phyloP scores from a whole-genome alignment of 2,888 invertebrate genomes.

The Dryadula phaetusa region DNA sequence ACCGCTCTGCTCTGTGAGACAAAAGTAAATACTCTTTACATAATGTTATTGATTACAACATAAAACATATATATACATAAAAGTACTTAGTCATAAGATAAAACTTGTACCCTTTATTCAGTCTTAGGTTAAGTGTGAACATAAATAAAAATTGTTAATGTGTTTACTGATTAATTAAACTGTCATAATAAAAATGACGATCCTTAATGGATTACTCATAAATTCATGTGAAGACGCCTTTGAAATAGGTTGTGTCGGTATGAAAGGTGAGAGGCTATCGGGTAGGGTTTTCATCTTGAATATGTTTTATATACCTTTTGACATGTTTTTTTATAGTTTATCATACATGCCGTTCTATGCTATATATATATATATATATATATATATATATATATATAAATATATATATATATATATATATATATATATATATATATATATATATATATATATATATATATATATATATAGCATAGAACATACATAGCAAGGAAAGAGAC shows the following conservation, averaged over 20 bases:
- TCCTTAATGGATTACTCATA: conserved; percentile 36
- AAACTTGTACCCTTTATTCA: not conserved
- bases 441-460: too few relatives aligned
- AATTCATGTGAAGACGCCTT: conserved; percentile 4
- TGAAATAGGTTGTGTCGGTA: not conserved
- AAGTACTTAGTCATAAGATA: not conserved
- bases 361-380: not conserved
- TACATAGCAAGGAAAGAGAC: too few relatives aligned
- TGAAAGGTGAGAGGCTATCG: not conserved
- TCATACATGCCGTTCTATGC: too few relatives aligned
- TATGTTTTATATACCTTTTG: not conserved
- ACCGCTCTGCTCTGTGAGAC: too few relatives aligned
- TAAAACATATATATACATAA: not conserved
- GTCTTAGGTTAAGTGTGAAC: conserved; percentile 9
- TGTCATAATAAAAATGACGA: conserved; percentile 23
- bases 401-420: too few relatives aligned
- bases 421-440: too few relatives aligned
- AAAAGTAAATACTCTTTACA: too few relatives aligned
- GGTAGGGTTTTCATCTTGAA: not conserved
- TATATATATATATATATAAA: too few relatives aligned
- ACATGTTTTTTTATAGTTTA: not conserved
- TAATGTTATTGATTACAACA: too few relatives aligned
- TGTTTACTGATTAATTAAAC: conserved; percentile 36
- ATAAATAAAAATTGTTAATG: conserved; percentile 31
- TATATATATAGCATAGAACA: too few relatives aligned